phyloP scores from a whole-genome alignment of 2,113 vertebrate genomes.

The Lophotis ruficrista region DNA sequence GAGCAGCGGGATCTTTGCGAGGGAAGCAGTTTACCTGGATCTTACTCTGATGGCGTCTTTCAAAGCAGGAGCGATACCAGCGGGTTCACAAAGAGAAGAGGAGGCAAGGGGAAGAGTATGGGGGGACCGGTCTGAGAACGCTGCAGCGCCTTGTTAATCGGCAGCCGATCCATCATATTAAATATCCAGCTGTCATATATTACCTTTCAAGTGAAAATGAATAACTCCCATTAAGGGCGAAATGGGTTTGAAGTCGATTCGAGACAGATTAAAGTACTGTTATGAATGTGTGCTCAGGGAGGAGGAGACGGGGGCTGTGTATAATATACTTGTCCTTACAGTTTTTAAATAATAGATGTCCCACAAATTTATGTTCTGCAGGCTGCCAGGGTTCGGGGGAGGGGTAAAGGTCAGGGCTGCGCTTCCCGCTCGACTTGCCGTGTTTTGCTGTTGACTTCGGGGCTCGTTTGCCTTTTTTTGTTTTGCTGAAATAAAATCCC shows the following conservation, averaged over 20 bases:
- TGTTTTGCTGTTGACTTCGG: conserved; percentile 18
- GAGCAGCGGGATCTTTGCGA: background rate
- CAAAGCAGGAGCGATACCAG: background rate
- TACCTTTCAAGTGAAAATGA: conserved; percentile 86
- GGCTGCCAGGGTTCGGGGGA: conserved; percentile 67
- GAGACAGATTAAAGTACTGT: conserved; percentile 84
- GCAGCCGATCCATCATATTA: conserved; percentile 80
- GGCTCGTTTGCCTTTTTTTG: background rate
- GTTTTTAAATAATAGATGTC: conserved; percentile 83
- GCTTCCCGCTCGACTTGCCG: conserved; percentile 57
- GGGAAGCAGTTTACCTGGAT: background rate
- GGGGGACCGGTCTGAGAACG: conserved; percentile 60
- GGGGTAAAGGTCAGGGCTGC: conserved; percentile 69
- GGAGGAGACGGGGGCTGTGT: conserved; percentile 67
- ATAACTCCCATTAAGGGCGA: conserved; percentile 83
- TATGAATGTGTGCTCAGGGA: conserved; percentile 78
- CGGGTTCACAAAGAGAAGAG: background rate
- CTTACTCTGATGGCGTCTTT: background rate
- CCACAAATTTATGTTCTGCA: conserved; percentile 73
- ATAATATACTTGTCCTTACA: conserved; percentile 79
- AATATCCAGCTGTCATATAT: conserved; percentile 82
- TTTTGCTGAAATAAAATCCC: background rate
- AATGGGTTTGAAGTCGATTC: conserved; percentile 85
- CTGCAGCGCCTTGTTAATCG: conserved; percentile 78
- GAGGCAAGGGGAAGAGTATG: conserved; percentile 57